Evolutionary conservation across 2,888 invertebrate genomes (phyloP).

Genomic region (Polydrusus pterygomalis): DNA sequence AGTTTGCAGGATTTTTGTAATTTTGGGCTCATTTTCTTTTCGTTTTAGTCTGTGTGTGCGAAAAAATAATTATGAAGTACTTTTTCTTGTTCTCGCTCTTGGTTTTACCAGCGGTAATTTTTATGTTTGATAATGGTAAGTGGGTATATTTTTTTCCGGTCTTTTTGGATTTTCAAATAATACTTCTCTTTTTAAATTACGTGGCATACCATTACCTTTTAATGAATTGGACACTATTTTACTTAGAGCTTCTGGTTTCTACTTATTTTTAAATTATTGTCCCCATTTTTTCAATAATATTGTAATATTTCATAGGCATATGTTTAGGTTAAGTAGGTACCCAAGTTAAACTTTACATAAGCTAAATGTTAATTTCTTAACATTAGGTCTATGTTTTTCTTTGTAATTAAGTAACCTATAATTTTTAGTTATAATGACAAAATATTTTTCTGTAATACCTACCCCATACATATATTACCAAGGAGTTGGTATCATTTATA

Average conservation of each 20-base stretch:
- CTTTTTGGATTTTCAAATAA: constrained; percentile 16
- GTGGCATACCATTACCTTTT: constrained; percentile 40
- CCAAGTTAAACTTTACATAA: too few species aligned
- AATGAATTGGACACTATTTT: constrained; percentile 19
- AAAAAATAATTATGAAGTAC: constrained; percentile 77
- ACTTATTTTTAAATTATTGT: not conserved
- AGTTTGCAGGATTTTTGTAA: constrained; percentile 7
- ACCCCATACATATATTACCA: too few species aligned
- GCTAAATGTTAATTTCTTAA: too few species aligned
- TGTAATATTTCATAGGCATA: constrained; percentile 27
- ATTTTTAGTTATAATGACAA: too few species aligned
- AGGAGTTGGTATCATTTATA: too few species aligned
- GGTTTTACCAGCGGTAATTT: constrained; percentile 82
- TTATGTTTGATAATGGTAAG: constrained; percentile 84
- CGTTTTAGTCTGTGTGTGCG: constrained; percentile 24
- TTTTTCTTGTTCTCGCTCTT: constrained; percentile 79
- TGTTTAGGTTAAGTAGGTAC: constrained; percentile 37
- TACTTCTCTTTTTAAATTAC: constrained; percentile 36
- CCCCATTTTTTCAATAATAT: constrained; percentile 10
- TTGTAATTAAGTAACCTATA: too few species aligned
- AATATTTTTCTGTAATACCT: too few species aligned
- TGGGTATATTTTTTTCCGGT: constrained; percentile 57
- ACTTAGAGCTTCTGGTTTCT: not conserved
- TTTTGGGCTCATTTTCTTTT: constrained; percentile 4
- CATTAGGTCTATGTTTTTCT: too few species aligned